Conservation (phyloP, 2,888 invertebrate species). For the Hydraecia micacea region DNA sequence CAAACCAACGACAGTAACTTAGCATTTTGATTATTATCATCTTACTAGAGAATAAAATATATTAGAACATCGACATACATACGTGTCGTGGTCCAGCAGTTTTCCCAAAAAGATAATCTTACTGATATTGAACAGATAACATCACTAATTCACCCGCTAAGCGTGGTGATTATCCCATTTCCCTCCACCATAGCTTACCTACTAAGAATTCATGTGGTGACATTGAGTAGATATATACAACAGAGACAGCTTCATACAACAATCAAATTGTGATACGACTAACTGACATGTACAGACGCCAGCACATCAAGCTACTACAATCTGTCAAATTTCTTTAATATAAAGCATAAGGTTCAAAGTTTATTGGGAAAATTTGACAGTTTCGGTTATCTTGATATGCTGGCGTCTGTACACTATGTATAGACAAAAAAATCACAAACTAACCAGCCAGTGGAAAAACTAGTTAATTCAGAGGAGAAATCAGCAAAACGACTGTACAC, state of each 20-base stretch:
- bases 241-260: conserved; percentile 9
- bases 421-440: not conserved
- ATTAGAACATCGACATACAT: not conserved
- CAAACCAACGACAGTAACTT: not conserved
- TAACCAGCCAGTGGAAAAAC: not conserved
- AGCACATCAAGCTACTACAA: too few relatives aligned
- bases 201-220: conserved; percentile 6
- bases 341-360: too few relatives aligned
- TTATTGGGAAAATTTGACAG: too few relatives aligned
- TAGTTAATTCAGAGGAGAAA: not conserved
- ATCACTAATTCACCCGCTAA: conserved; percentile 12
- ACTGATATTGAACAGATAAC: not conserved
- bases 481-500: not conserved
- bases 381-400: too few relatives aligned
- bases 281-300: too few relatives aligned
- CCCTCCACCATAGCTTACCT: conserved; percentile 14
- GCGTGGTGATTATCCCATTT: conserved; percentile 31
- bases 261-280: not conserved
- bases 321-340: too few relatives aligned
- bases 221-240: conserved; percentile 20
- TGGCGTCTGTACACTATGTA: not conserved
- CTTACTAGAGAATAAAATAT: not conserved
- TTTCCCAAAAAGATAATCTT: conserved; percentile 9
- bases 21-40: not conserved
- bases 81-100: not conserved